A percentile compares a stretch with the other conserved stretches of the same genome.
Conservation (phyloP, 2,797 vertebrate genomes). For the Gymnocypris eckloni region DNA sequence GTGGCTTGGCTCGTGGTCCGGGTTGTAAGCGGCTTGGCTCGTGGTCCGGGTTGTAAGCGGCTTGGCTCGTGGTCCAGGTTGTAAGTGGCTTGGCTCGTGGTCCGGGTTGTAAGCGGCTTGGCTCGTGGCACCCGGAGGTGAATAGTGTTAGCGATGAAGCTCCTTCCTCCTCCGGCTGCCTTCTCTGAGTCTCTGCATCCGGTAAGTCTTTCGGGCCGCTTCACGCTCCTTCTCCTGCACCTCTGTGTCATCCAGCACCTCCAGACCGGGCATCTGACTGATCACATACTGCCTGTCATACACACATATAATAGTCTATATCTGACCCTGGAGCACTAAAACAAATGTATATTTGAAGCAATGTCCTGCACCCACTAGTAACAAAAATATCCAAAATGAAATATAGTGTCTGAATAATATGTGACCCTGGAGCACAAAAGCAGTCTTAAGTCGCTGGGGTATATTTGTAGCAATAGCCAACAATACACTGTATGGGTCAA, state of each 20-base stretch:
- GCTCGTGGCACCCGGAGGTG: not conserved
- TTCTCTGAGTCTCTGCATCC: constrained; percentile 67
- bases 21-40: too few species aligned
- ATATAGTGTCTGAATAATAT: too few species aligned
- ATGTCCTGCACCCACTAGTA: too few species aligned
- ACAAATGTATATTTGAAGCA: too few species aligned
- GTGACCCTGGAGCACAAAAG: too few species aligned
- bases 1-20: too few species aligned
- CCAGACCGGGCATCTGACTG: constrained; percentile 79
- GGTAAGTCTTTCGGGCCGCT: constrained; percentile 76
- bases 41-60: too few species aligned
- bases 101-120: not conserved
- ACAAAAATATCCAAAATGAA: too few species aligned
- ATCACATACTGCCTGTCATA: constrained; percentile 77
- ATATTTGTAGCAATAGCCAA: too few species aligned
- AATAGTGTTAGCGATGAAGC: constrained; percentile 56
- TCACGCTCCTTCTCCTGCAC: constrained; percentile 75
- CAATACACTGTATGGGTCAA: too few species aligned
- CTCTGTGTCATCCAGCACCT: constrained; percentile 81
- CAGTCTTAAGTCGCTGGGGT: too few species aligned
- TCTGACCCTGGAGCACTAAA: too few species aligned
- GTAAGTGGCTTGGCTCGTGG: not conserved
- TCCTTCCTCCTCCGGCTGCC: constrained; percentile 69
- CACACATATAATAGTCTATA: not conserved
- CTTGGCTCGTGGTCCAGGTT: not conserved